These are phyloP conservation scores for Pollicipes pollicipes DNA, from an alignment of 1,140 invertebrate species.

Conservation along the genomic window DNA sequence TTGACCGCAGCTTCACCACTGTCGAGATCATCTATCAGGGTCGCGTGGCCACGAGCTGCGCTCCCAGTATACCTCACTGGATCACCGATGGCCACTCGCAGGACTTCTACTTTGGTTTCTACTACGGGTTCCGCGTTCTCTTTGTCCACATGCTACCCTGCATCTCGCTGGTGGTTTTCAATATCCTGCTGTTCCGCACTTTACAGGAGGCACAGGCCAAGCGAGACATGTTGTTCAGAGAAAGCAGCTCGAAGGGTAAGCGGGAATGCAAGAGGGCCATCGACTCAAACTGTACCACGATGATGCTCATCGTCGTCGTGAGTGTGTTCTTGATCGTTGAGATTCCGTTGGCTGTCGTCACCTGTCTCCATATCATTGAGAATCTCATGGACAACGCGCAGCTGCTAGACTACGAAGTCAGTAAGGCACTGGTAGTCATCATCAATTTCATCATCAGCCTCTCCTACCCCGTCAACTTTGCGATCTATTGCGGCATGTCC, in stretches of 20 bases:
- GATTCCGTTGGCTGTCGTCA: constrained; percentile 73
- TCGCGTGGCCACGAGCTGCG: constrained; percentile 13
- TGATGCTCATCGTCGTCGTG: constrained; percentile 90
- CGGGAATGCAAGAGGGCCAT: constrained; percentile 85
- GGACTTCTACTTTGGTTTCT: constrained; percentile 57
- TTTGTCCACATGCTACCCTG: constrained; percentile 82
- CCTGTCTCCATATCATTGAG: constrained; percentile 63
- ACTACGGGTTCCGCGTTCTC: constrained; percentile 67
- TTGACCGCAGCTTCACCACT: constrained; percentile 40
- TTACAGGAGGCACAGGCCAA: constrained; percentile 62
- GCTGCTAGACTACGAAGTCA: constrained; percentile 45
- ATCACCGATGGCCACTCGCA: constrained; percentile 40
- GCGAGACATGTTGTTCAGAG: constrained; percentile 31
- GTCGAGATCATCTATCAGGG: constrained; percentile 43
- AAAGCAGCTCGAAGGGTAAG: constrained; percentile 49
- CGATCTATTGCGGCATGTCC: constrained; percentile 90
- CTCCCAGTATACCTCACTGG: constrained; percentile 38
- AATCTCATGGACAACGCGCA: constrained; percentile 31
- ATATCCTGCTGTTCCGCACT: constrained; percentile 65
- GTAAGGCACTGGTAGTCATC: constrained; percentile 64
- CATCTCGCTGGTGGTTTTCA: constrained; percentile 68
- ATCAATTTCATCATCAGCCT: constrained; percentile 81
- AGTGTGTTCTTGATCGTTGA: constrained; percentile 62
- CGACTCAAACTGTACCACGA: constrained; percentile 66
- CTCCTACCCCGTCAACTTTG: constrained; percentile 83